Conservation (phyloP, 2,888 invertebrate species). For the Tetanocera ferruginea region DNA sequence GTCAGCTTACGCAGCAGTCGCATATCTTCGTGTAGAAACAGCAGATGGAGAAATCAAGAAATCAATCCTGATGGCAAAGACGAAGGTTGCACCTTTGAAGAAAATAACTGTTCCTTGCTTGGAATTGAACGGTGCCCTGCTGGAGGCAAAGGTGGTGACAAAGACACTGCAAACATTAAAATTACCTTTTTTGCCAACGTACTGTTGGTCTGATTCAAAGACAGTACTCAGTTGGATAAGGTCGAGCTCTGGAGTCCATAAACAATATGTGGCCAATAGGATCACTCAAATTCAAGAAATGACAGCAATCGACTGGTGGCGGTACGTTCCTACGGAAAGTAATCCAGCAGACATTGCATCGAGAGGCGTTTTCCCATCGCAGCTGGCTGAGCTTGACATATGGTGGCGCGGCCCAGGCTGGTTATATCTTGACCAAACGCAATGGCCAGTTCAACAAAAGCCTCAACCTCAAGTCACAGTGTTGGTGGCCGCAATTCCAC, state of each 20-base stretch:
- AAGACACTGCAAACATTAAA: neutral
- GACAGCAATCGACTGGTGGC: neutral
- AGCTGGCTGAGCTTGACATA: no score
- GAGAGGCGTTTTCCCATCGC: no score
- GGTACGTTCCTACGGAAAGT: no score
- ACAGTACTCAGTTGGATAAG: constrained; percentile 41
- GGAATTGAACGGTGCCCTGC: constrained; percentile 8
- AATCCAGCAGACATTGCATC: no score
- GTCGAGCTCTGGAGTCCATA: constrained; percentile 35
- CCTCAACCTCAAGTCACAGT: neutral
- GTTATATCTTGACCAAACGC: neutral
- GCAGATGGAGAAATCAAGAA: neutral
- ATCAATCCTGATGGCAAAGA: neutral
- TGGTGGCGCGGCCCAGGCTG: neutral
- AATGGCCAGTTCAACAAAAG: neutral
- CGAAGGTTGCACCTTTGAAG: neutral
- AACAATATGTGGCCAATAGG: constrained; percentile 35
- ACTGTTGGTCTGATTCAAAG: no score
- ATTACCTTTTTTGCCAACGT: no score
- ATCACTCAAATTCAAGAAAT: constrained; percentile 13
- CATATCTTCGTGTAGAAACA: constrained; percentile 35
- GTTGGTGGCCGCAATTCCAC: neutral
- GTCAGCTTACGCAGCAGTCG: constrained; percentile 39
- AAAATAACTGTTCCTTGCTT: neutral
- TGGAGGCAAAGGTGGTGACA: neutral